Conservation (phyloP, 35 echinoderm and acorn worm species). For the Heliocidaris erythrogramma region DNA sequence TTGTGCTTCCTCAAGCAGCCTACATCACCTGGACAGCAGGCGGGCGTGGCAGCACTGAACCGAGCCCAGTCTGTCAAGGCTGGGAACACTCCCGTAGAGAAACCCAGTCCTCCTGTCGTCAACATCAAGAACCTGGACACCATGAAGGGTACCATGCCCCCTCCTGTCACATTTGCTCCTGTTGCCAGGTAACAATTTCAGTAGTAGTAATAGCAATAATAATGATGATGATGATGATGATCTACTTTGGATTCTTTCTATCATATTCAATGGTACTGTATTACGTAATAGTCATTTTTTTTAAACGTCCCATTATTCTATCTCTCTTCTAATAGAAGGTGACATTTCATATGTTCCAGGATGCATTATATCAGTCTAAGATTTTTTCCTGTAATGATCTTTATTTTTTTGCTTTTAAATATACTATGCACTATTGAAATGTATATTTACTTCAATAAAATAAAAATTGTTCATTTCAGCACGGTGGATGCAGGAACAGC, state of each 20-base stretch:
- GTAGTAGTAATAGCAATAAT: too few relatives aligned
- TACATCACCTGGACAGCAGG: slow-evolving; percentile 49
- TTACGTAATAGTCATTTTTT: too few relatives aligned
- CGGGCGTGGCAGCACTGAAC: slow-evolving; percentile 56
- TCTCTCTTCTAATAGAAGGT: too few relatives aligned
- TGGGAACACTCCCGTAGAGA: slow-evolving; percentile 30
- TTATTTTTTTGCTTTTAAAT: too few relatives aligned
- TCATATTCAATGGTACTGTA: too few relatives aligned
- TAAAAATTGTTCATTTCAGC: slow-evolving; percentile 15
- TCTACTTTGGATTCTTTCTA: too few relatives aligned
- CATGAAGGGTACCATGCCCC: slow-evolving; percentile 78
- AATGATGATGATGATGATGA: too few relatives aligned
- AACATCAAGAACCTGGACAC: slow-evolving; percentile 90
- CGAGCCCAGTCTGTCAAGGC: slow-evolving; percentile 35
- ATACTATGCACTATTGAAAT: too few relatives aligned
- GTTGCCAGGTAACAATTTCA: slow-evolving; percentile 80
- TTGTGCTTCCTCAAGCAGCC: neutral
- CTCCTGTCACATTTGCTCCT: slow-evolving; percentile 86
- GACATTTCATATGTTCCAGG: too few relatives aligned
- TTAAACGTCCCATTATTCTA: too few relatives aligned
- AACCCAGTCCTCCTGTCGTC: slow-evolving; percentile 80
- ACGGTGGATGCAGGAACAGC: slow-evolving; percentile 85
- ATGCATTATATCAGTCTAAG: too few relatives aligned
- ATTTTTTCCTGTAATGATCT: too few relatives aligned
- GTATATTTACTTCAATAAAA: neutral